Percentiles rank a stretch among this genome's conserved stretches.
Evolutionary conservation across 2,888 invertebrate genomes (phyloP).

Genomic region (Galeruca laticollis): DNA sequence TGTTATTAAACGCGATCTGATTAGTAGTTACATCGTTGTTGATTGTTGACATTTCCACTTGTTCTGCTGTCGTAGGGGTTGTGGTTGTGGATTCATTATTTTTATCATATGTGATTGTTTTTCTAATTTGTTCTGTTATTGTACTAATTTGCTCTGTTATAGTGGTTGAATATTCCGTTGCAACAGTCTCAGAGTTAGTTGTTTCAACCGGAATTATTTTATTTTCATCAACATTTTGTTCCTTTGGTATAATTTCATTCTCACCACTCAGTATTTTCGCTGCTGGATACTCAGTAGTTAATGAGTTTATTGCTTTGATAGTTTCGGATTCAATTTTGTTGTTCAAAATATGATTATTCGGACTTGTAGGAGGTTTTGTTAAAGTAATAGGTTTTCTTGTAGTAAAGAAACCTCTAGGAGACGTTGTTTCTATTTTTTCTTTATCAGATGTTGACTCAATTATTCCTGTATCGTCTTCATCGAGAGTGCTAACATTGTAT

Average conservation of each 20-base stretch:
- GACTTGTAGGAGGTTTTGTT: slow-evolving; percentile 51
- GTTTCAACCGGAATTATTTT: slow-evolving; percentile 55
- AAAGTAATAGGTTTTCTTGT: slow-evolving; percentile 50
- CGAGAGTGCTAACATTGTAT: slow-evolving; percentile 71
- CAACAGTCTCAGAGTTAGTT: slow-evolving; percentile 46
- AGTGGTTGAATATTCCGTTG: not conserved
- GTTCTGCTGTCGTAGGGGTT: not conserved
- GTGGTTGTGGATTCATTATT: not conserved
- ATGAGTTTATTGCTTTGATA: slow-evolving; percentile 46
- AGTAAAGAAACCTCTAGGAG: slow-evolving; percentile 42
- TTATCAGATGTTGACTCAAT: slow-evolving; percentile 18
- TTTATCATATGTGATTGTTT: slow-evolving; percentile 7
- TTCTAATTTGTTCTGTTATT: slow-evolving; percentile 8
- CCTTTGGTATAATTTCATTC: slow-evolving; percentile 29
- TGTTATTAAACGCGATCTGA: not conserved
- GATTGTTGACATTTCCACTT: not conserved
- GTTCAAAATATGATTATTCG: slow-evolving; percentile 56
- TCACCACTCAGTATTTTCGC: slow-evolving; percentile 41
- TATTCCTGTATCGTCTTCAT: slow-evolving; percentile 35
- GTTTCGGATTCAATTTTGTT: slow-evolving; percentile 62
- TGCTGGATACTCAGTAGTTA: slow-evolving; percentile 39
- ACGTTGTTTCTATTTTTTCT: slow-evolving; percentile 40
- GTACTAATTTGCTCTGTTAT: slow-evolving; percentile 7
- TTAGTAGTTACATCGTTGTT: not conserved
- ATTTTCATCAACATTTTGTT: slow-evolving; percentile 58